Conservation (phyloP, 1,140 invertebrate species). For the Zaprionus tsacasi region DNA sequence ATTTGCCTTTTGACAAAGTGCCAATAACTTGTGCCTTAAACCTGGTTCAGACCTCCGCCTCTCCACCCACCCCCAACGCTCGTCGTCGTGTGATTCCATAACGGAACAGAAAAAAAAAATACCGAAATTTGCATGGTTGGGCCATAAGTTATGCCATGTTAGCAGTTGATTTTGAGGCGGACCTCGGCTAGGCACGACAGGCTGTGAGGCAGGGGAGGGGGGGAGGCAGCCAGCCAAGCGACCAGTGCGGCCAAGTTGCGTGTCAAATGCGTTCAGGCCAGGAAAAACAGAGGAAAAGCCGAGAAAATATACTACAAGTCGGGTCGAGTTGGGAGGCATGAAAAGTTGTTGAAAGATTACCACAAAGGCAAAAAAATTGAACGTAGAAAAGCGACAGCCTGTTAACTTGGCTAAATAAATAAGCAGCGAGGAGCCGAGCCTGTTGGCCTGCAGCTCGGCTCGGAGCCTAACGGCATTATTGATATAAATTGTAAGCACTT, state of each 20-base stretch:
- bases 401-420: slow-evolving; percentile 48
- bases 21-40: slow-evolving; percentile 74
- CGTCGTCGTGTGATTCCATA: slow-evolving; percentile 3
- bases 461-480: slow-evolving; percentile 66
- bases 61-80: slow-evolving; percentile 1
- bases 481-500: slow-evolving; percentile 73
- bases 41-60: slow-evolving; percentile 29
- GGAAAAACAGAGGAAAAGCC: slow-evolving; percentile 9
- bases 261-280: slow-evolving; percentile 61
- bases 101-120: slow-evolving; percentile 17
- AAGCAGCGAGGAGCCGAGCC: slow-evolving; percentile 3
- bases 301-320: slow-evolving; percentile 24
- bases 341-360: slow-evolving; percentile 64
- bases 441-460: slow-evolving; percentile 3
- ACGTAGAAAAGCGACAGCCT: slow-evolving; percentile 32
- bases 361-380: slow-evolving; percentile 34
- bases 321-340: slow-evolving; percentile 27
- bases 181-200: slow-evolving; percentile 34
- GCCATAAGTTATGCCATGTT: slow-evolving; percentile 80
- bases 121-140: slow-evolving; percentile 67
- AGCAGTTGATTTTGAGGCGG: slow-evolving; percentile 74
- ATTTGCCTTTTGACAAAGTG: slow-evolving; percentile 68
- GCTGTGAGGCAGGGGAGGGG: neutral
- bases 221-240: neutral
- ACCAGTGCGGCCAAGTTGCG: slow-evolving; percentile 54